Conservation (phyloP, 2,113 vertebrate genomes). For the Macquaria ambigua region DNA sequence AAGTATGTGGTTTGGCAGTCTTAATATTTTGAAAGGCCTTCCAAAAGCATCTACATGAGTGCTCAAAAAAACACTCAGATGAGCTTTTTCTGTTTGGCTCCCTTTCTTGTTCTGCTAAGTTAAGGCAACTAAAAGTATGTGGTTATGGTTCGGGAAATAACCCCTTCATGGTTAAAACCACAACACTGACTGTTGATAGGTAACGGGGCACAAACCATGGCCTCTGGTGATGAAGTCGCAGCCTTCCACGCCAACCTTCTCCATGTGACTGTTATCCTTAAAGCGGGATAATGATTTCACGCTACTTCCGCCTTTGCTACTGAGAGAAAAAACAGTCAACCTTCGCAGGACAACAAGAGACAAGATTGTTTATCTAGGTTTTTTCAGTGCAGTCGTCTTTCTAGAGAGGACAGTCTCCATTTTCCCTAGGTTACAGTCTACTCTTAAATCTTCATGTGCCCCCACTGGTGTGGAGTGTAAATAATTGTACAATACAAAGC, state of each 20-base stretch:
- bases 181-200: background rate
- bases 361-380: background rate
- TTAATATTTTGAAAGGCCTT: background rate
- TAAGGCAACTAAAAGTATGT: background rate
- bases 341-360: background rate
- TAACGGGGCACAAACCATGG: background rate
- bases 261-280: background rate
- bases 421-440: background rate
- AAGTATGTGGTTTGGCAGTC: background rate
- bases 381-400: background rate
- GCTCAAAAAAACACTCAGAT: background rate
- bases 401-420: background rate
- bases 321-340: background rate
- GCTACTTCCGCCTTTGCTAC: background rate
- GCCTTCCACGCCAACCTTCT: background rate
- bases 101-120: background rate
- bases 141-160: background rate
- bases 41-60: background rate
- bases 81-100: background rate
- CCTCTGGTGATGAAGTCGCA: background rate
- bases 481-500: slow-evolving; percentile 14
- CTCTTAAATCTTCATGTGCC: background rate
- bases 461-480: background rate
- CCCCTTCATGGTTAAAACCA: background rate
- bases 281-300: background rate